Evolutionary conservation across 1,140 invertebrate genomes (phyloP).

Genomic region (Tribolium castaneum): DNA sequence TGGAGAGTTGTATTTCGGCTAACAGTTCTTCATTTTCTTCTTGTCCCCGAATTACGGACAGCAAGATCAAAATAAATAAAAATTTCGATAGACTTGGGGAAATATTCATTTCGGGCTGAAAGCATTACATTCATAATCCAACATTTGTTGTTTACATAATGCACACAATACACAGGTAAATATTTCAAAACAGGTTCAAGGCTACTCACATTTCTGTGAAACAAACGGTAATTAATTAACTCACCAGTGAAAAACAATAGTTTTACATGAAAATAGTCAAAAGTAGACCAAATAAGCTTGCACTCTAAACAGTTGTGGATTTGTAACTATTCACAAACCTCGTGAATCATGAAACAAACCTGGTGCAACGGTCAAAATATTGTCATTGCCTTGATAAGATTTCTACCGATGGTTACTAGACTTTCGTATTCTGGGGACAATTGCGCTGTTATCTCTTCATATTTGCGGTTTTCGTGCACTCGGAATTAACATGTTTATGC

Average conservation of each 20-base stretch:
- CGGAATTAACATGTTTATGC: not conserved
- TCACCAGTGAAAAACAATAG: not conserved
- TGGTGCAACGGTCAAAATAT: not conserved
- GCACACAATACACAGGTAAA: not conserved
- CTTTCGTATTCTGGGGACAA: not conserved
- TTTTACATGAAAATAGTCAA: not conserved
- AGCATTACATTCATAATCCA: not conserved
- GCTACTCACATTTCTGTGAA: not conserved
- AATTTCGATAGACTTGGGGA: not conserved
- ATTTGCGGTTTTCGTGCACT: not conserved
- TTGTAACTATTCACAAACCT: not conserved
- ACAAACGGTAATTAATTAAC: not conserved
- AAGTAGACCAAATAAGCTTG: not conserved
- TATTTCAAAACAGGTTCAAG: not conserved
- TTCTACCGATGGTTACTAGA: not conserved
- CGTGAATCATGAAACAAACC: not conserved
- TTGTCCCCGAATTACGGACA: not conserved
- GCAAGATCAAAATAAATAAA: not conserved
- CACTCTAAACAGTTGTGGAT: not conserved
- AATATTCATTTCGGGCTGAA: not conserved
- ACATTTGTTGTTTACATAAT: not conserved
- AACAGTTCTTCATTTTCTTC: not conserved
- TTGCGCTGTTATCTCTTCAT: not conserved
- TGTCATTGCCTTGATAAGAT: not conserved
- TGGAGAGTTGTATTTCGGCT: constrained; percentile 51